Conservation (phyloP, 2,113 vertebrate species). For the Aegithalos caudatus region DNA sequence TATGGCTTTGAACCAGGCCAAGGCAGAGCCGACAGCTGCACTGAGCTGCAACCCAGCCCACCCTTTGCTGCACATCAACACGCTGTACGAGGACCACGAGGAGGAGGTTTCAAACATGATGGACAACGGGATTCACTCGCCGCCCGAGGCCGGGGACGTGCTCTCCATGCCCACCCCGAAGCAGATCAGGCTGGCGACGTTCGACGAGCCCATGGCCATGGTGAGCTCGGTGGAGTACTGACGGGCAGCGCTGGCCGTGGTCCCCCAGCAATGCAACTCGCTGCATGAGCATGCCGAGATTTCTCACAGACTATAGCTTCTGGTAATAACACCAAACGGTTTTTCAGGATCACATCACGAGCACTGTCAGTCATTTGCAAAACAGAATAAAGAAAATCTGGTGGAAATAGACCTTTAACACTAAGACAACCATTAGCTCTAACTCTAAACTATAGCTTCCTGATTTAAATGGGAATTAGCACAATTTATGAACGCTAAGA, state of each 20-base stretch:
- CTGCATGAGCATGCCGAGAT: constrained; percentile 70
- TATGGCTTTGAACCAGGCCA: constrained; percentile 64
- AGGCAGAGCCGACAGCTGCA: constrained; percentile 65
- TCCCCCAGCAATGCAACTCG: background rate
- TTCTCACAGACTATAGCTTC: constrained; percentile 14
- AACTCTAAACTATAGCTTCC: constrained; percentile 39
- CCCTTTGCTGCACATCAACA: constrained; percentile 78
- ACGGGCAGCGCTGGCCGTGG: background rate
- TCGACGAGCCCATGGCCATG: constrained; percentile 76
- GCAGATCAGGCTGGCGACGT: constrained; percentile 76
- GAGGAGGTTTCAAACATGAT: constrained; percentile 68
- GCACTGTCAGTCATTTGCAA: constrained; percentile 34
- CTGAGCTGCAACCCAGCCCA: constrained; percentile 76
- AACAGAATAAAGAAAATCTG: constrained; percentile 10
- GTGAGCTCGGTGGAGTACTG: constrained; percentile 79
- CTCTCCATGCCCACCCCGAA: constrained; percentile 74
- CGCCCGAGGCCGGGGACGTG: constrained; percentile 66
- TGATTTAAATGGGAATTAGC: background rate
- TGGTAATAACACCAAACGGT: background rate
- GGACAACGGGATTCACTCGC: constrained; percentile 52
- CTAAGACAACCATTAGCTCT: constrained; percentile 38
- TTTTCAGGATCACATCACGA: constrained; percentile 40
- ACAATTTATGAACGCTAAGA: constrained; percentile 21
- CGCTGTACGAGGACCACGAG: constrained; percentile 75
- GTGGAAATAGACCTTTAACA: constrained; percentile 35